These are phyloP conservation scores for Ceyx cyanopectus DNA, from an alignment of 2,113 vertebrate genomes.

Conservation along the genomic window DNA sequence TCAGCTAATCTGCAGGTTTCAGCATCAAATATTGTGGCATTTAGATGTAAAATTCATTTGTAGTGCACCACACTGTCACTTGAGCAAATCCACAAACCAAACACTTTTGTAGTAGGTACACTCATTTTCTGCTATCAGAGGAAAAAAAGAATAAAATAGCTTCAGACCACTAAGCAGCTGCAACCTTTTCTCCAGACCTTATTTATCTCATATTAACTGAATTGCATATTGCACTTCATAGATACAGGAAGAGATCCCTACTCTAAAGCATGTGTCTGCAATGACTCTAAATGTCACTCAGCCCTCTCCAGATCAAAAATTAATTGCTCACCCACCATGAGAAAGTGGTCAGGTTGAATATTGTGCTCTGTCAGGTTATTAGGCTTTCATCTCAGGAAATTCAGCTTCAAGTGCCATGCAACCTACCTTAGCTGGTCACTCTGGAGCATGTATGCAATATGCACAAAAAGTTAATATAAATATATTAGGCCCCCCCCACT, in stretches of 20 bases:
- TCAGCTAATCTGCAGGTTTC: slow-evolving; percentile 24
- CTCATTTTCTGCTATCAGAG: neutral
- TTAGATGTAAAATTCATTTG: slow-evolving; percentile 2
- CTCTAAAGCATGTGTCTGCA: neutral
- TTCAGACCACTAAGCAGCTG: neutral
- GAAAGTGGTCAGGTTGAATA: neutral
- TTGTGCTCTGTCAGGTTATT: slow-evolving; percentile 2
- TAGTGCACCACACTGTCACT: neutral
- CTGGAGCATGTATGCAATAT: neutral
- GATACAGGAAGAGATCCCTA: neutral
- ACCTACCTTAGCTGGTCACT: neutral
- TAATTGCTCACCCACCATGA: neutral
- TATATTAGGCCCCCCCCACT: neutral
- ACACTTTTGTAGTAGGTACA: neutral
- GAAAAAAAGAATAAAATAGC: neutral
- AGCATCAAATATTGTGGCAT: neutral
- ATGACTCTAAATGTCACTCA: neutral
- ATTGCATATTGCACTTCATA: neutral
- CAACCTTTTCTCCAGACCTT: neutral
- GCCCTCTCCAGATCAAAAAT: slow-evolving; percentile 15
- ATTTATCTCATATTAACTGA: neutral
- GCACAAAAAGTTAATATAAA: slow-evolving; percentile 24
- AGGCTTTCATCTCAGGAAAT: slow-evolving; percentile 42
- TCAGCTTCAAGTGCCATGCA: neutral
- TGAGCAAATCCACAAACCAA: neutral